Evolutionary conservation across 2,888 invertebrate species (phyloP).

Genomic region (Ectropis crepuscularia): DNA sequence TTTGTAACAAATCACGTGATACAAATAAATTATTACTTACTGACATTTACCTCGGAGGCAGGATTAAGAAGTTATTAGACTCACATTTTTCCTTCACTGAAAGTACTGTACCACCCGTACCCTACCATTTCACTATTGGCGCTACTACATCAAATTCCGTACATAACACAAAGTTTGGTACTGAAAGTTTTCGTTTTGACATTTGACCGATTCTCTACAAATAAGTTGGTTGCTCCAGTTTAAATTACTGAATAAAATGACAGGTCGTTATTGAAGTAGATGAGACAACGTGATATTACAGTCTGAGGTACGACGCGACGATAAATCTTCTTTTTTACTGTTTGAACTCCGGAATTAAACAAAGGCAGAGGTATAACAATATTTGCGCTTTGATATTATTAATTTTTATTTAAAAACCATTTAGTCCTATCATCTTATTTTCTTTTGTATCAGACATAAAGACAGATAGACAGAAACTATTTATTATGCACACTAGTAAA

Average conservation of each 20-base stretch:
- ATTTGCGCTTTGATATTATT: too few relatives aligned
- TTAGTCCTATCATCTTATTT: too few relatives aligned
- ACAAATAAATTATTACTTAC: too few relatives aligned
- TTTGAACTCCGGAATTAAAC: too few relatives aligned
- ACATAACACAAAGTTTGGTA: neutral
- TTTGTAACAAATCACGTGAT: too few relatives aligned
- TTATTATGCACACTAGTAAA: too few relatives aligned
- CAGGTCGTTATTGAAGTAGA: slow-evolving; percentile 12
- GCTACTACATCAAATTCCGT: neutral
- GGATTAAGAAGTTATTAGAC: slow-evolving; percentile 4
- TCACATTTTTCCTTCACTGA: slow-evolving; percentile 6
- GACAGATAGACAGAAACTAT: too few relatives aligned
- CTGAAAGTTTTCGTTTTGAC: neutral
- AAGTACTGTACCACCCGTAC: neutral
- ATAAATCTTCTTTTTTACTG: neutral
- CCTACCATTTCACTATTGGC: neutral
- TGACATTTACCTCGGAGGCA: too few relatives aligned
- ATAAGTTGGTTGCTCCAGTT: neutral
- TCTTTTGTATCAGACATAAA: too few relatives aligned
- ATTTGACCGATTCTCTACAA: neutral
- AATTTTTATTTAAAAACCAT: too few relatives aligned
- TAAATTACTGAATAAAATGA: slow-evolving; percentile 11
- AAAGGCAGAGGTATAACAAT: too few relatives aligned
- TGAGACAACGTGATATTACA: slow-evolving; percentile 4
- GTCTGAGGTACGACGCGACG: neutral